A percentile compares a stretch with the other conserved stretches of the same genome.
Conservation (phyloP, 2,888 invertebrate species). For the Adelphocoris suturalis region DNA sequence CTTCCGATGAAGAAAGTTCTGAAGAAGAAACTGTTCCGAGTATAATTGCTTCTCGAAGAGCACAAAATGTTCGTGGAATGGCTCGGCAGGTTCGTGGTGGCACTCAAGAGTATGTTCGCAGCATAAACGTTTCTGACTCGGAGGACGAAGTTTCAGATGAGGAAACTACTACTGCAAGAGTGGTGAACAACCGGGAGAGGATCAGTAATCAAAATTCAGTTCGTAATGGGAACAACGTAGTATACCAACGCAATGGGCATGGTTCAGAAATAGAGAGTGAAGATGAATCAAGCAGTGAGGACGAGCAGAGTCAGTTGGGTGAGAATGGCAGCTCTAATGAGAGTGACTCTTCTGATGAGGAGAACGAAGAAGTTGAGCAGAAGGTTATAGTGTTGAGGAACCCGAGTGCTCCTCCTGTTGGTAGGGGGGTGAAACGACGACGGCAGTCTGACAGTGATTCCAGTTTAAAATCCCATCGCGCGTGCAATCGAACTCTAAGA, state of each 20-base stretch:
- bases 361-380: slow-evolving; percentile 34
- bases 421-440: slow-evolving; percentile 50
- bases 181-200: background rate
- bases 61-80: background rate
- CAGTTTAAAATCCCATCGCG: slow-evolving; percentile 11
- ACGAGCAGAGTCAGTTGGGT: slow-evolving; percentile 75
- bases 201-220: background rate
- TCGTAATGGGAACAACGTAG: background rate
- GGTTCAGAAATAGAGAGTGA: slow-evolving; percentile 70
- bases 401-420: slow-evolving; percentile 49
- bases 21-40: slow-evolving; percentile 24
- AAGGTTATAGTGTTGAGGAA: slow-evolving; percentile 64
- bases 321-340: slow-evolving; percentile 75
- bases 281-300: slow-evolving; percentile 76
- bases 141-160: background rate
- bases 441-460: slow-evolving; percentile 55
- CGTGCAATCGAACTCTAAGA: slow-evolving; percentile 14
- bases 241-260: slow-evolving; percentile 50
- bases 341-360: background rate
- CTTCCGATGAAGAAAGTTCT: slow-evolving; percentile 52
- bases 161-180: background rate
- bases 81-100: background rate
- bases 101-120: background rate
- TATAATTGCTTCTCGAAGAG: background rate
- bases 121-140: background rate